Evolutionary conservation across 2,888 invertebrate genomes (phyloP), one percentile per base, ranked within the genome.

Genomic region (Rhamnusium bicolor): DNA sequence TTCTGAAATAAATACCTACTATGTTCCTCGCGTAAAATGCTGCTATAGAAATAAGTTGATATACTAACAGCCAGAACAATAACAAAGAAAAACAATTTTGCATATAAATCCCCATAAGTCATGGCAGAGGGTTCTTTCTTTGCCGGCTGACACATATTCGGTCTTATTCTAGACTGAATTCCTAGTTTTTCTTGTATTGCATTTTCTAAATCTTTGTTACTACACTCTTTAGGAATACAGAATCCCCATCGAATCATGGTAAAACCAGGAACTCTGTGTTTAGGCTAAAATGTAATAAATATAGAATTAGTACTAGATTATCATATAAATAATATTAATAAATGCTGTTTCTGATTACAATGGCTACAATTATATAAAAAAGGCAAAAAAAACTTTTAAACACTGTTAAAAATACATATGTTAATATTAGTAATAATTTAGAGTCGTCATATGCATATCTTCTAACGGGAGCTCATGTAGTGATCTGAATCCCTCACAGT

Each of bases 191-290:
- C 84, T 0, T 84, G 76, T 8, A 91, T 84, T 19, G 87, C 85
- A 51, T 87, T 87, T 80, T 90, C 89, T 40, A 92, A 84, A 81
- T 92, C 91, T 51, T 84, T 85, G 69, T 89, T 87, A 80, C 88
- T 89, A 84, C 92, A 92, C 0, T 90, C 89, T 68, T 89, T 88
- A 1, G 92, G 92, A 21, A 91, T 88, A 80, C 92, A 92, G 53
- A 92, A 88, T 0, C 91, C 92, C 92, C 91, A 92, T 18, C 90
- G 84, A 5, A 91, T 82, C 77, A 90, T 90, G 8, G 91, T 90
- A 81, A 90, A 91, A 56, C 91, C 88, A 0, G 92, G 91, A 0
- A 92, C 89, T 29, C 91, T 87, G 83, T 92, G 92, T 19, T 90
- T 90, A 86, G 91, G 90, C 92, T 92, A 66, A 46, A 77, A n/a